Base-by-base conservation (phyloP, 2,113 vertebrate species). In the Carassius gibelio region DNA sequence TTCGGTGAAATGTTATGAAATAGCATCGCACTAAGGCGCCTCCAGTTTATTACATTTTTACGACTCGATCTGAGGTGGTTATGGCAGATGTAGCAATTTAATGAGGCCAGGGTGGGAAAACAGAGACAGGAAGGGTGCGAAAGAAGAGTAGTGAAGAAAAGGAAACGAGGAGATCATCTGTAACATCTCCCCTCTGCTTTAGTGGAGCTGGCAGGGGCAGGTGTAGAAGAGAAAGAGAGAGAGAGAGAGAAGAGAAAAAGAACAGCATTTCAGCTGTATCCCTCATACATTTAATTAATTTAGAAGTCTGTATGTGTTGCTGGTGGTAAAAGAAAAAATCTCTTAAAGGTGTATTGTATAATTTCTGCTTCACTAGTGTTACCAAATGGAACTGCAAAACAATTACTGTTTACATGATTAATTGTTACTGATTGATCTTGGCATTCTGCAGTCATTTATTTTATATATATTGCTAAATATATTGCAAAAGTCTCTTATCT, bases 41-140 rank as follows among this genome's bases (percentile, higher is more conserved):
- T 69, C 14, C 26, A n/a, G 61, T 69, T 82, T 82, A 66, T 82
- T 64, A 82, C 30, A 55, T 82, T 71, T 52, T 38, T 48, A 14
- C 57, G 7, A 62, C 77, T 80, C 38, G 17, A 15, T 38, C 52
- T n/a, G 34, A 61, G 50, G 26, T 4, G 8, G 21, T 66, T 48
- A 48, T 26, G 74, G 55, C n/a, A 52, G 52, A 62, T 30, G 55
- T 10, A 4, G 55, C 36, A 30, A 45, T 55, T 61, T 34, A 57
- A 69, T 64, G 80, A 66, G 61, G 17, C 17, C 13, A 10, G 13
- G 3, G 34, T 8, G 36, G 36, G 23, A 36, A 59, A 8, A 74
- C n/a, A 17, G 57, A 62, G 75, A 52, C 36, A 21, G 6, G 17
- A 10, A n/a, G 23, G n/a, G 80, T 0, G n/a, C 5, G 8, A 66